Base-by-base conservation (phyloP, 2,888 invertebrate genomes). In the Limnephilus auricula region DNA sequence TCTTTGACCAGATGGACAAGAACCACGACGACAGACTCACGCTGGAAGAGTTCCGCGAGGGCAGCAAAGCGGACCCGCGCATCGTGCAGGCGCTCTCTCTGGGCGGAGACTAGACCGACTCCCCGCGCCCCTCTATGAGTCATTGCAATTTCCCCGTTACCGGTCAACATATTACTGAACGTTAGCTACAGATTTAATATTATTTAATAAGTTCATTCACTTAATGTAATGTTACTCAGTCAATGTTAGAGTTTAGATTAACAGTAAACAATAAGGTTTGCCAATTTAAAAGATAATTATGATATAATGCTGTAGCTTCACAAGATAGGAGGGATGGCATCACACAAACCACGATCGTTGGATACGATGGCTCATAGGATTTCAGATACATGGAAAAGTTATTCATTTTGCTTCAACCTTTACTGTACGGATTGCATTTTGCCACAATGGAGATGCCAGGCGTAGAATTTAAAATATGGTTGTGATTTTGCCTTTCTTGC, bases 1-100 rank as follows among this genome's bases (percentile, higher is more conserved):
- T 99, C 95, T 99, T 99, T 96, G 99, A 99, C 95, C 99, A 99
- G 95, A 99, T 99, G 99, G 99, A 99, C 96, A 99, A 98, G 96
- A 99, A 99, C 95, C 99, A 99, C 96, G 99, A 99, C 95, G 99
- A 99, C 95, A 97, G 98, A 94, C 96, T 99, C 94, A 99, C 99
- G 84, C 96, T 99, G 94, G 99, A 99, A 94, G 99, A 99, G 95
- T 99, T 99, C 96, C 97, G 99, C 94, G 99, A 99, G 96, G 99
- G 99, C 93, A 99, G 99, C 95, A 99, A 99, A 96, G 99, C 99
- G 91, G 99, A 99, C 95, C 99, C 99, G 78, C 97, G 99, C 95
- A 99, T 99, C 95, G 99, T 99, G 92, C 99, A 99, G 95, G 99
- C 99, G 90, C 96, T 99, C 93, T 98, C 98, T 88, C 96, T 98